A percentile compares a stretch with the other conserved stretches of the same genome.
Evolutionary conservation across 2,797 vertebrate species (phyloP).

Genomic region (Dendrocincla tyrannina): DNA sequence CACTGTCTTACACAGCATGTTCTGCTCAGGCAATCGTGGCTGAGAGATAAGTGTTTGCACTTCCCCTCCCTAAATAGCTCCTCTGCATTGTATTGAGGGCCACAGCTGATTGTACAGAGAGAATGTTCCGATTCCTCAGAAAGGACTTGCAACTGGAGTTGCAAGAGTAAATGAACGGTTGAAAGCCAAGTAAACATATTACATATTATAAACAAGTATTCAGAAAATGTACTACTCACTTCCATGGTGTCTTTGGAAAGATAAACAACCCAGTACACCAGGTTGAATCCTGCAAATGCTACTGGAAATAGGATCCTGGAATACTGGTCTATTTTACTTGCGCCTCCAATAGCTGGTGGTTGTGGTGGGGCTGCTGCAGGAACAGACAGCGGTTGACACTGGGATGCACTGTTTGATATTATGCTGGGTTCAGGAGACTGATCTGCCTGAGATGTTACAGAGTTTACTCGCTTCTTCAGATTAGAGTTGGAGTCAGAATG

Average conservation of each 20-base stretch:
- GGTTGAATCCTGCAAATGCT: conserved; percentile 95
- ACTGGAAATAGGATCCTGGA: conserved; percentile 95
- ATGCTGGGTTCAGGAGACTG: conserved; percentile 76
- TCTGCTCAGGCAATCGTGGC: not conserved
- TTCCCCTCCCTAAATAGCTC: not conserved
- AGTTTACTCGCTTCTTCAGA: conserved; percentile 91
- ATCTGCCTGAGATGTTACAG: conserved; percentile 76
- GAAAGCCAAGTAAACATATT: not conserved
- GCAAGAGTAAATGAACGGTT: not conserved
- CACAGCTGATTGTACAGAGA: not conserved
- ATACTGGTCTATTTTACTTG: conserved; percentile 97
- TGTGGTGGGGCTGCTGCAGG: conserved; percentile 71
- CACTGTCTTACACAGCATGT: not conserved
- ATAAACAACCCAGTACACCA: conserved; percentile 97
- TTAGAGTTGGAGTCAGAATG: conserved; percentile 84
- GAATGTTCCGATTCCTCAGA: not conserved
- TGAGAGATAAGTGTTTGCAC: not conserved
- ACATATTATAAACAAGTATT: not conserved
- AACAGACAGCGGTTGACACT: conserved; percentile 62
- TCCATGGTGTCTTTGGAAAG: conserved; percentile 98
- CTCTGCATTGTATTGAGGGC: not conserved
- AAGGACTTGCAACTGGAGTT: not conserved
- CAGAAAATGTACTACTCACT: conserved; percentile 65
- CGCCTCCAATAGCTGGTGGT: conserved; percentile 79
- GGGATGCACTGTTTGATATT: conserved; percentile 69